Base-by-base conservation (phyloP, 2,113 vertebrate species). In the Castor canadensis region DNA sequence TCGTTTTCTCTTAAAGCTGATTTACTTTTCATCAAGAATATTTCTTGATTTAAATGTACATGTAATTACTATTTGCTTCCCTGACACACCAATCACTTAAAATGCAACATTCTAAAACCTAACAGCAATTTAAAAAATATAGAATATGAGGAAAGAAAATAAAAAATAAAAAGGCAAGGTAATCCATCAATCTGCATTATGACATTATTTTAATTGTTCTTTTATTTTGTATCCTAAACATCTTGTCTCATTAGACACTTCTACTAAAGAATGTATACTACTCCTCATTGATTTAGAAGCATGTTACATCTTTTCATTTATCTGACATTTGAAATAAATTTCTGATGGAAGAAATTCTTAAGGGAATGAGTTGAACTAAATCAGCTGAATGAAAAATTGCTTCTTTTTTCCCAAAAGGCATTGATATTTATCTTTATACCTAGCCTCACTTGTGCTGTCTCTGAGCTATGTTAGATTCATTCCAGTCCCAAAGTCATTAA, bases 351-450 rank as follows among this genome's bases (percentile, higher is more conserved):
- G 49, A 62, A n/a, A 73, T 71, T 72, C 35, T 72, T 93, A n/a
- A 95, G 72, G 77, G 35, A 58, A 95, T 73, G 30, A 87, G 52
- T 19, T 10, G 16, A 49, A 67, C 20, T 28, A 89, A 95, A 72
- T 58, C 17, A 17, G 12, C 9, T 93, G 67, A 79, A 38, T 86
- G 87, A 97, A 60, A 40, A 72, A 96, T 64, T 76, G 20, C 90
- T 94, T 16, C n/a, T 87, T 45, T 73, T 71, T 95, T 97, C 92
- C 85, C 32, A 81, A 89, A 80, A 43, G 6, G 43, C 40, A 79
- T 6, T 62, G 3, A 66, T 56, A 97, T 97, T 97, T 97, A 95
- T 97, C 91, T 95, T 97, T 94, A 93, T 95, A 87, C 77, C 90
- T 95, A 98, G 96, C 91, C 79, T 86, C 22, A 15, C 40, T 96